Evolutionary conservation across 2,888 invertebrate species (phyloP).

Genomic region (Drosophila austrosaltans): DNA sequence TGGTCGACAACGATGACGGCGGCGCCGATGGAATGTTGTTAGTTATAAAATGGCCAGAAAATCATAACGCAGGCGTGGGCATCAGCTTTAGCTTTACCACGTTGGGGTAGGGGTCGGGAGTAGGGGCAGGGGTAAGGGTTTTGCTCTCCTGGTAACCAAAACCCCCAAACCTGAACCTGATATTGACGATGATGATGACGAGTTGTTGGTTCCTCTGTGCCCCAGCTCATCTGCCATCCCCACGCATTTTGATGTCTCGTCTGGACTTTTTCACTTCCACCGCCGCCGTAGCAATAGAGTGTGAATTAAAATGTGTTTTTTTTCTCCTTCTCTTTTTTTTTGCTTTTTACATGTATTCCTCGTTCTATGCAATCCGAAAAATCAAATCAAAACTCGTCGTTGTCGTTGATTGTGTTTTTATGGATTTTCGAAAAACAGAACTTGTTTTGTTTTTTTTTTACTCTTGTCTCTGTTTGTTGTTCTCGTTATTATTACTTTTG

Average conservation of each 20-base stretch:
- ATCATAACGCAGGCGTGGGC: constrained; percentile 78
- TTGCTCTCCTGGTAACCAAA: constrained; percentile 47
- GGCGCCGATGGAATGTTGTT: constrained; percentile 70
- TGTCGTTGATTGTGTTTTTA: constrained; percentile 61
- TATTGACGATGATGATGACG: constrained; percentile 67
- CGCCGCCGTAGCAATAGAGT: constrained; percentile 40
- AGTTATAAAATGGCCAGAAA: constrained; percentile 79
- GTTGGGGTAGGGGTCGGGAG: background rate
- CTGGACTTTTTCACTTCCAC: constrained; percentile 33
- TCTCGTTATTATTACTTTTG: constrained; percentile 77
- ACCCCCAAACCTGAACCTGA: constrained; percentile 63
- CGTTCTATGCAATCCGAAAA: constrained; percentile 56
- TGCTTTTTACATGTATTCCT: constrained; percentile 10
- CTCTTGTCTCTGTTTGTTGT: constrained; percentile 66
- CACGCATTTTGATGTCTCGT: constrained; percentile 45
- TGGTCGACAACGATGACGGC: constrained; percentile 43
- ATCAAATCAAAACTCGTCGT: constrained; percentile 74
- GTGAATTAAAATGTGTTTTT: constrained; percentile 71
- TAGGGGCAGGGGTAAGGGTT: background rate
- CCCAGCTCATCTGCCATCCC: constrained; percentile 25
- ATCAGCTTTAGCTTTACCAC: constrained; percentile 27
- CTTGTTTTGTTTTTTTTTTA: constrained; percentile 54
- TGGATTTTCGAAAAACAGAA: constrained; percentile 70
- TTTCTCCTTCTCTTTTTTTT: constrained; percentile 6
- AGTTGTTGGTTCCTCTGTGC: constrained; percentile 50